These are phyloP conservation scores for Trinorchestia longiramus DNA, from an alignment of 1,140 invertebrate genomes.

Conservation along the genomic window DNA sequence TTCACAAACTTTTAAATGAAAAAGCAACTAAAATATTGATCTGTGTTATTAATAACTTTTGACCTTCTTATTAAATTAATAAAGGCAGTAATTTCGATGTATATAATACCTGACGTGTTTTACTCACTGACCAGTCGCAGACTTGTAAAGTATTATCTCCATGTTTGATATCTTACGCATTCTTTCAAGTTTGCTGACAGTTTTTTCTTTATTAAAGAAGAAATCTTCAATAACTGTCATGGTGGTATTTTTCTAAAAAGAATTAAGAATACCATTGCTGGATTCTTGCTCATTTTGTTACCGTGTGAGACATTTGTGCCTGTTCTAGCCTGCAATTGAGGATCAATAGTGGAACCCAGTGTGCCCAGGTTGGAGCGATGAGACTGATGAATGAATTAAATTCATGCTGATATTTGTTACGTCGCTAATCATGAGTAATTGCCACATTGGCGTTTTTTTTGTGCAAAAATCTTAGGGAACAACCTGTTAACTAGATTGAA, in stretches of 20 bases:
- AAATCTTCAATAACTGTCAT: not conserved
- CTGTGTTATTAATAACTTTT: not conserved
- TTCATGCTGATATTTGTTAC: not conserved
- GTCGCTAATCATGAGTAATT: not conserved
- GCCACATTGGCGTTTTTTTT: not conserved
- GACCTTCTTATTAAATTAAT: not conserved
- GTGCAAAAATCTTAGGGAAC: not conserved
- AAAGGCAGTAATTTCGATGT: not conserved
- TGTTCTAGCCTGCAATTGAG: conserved; percentile 39
- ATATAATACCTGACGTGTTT: not conserved
- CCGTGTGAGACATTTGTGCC: conserved; percentile 11
- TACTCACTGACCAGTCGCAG: not conserved
- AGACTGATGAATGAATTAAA: conserved; percentile 37
- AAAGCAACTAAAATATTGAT: not conserved
- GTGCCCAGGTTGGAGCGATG: conserved; percentile 23
- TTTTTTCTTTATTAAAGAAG: no score
- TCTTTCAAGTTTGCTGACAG: not conserved
- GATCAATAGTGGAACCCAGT: conserved; percentile 48
- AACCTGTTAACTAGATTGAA: not conserved
- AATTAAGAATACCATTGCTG: not conserved
- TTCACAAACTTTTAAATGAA: not conserved
- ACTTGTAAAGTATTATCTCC: conserved; percentile 51
- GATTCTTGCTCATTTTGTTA: not conserved
- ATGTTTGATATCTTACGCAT: conserved; percentile 49
- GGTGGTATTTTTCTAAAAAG: not conserved